Evolutionary conservation across 2,888 invertebrate genomes (phyloP).

Genomic region (Drosophila sordidapex): DNA sequence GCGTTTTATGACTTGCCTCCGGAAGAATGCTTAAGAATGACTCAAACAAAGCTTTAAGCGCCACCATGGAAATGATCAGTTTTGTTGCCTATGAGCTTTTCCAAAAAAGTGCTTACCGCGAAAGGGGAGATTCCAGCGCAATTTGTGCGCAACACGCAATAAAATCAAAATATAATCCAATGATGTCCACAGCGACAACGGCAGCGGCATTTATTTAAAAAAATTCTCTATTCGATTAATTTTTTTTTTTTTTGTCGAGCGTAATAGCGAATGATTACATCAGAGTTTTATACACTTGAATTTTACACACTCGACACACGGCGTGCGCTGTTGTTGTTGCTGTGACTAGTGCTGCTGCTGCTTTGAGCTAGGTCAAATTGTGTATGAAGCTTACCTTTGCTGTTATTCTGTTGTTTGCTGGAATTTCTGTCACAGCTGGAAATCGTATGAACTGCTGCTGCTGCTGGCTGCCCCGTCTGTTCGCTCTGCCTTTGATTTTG

Average conservation of each 20-base stretch:
- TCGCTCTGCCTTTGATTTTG: constrained; percentile 17
- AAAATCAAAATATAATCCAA: constrained; percentile 5
- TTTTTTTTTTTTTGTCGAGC: constrained; percentile 44
- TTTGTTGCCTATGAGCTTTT: constrained; percentile 6
- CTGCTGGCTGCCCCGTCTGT: constrained; percentile 25
- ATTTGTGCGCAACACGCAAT: constrained; percentile 20
- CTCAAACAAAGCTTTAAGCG: constrained; percentile 12
- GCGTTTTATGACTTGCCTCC: constrained; percentile 15
- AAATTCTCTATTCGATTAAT: constrained; percentile 2
- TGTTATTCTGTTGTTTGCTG: constrained; percentile 38
- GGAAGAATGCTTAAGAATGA: constrained; percentile 1
- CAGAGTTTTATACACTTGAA: constrained; percentile 66
- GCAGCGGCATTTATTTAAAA: constrained; percentile 5
- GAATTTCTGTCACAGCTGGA: constrained; percentile 33
- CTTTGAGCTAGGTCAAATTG: constrained; percentile 35
- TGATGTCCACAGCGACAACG: constrained; percentile 1
- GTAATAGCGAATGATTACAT: constrained; percentile 75
- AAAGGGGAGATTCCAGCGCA: constrained; percentile 22
- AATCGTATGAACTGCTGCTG: constrained; percentile 23
- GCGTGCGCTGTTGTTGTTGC: neutral
- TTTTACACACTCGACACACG: constrained; percentile 62
- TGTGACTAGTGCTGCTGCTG: constrained; percentile 29
- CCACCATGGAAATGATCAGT: neutral
- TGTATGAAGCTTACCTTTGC: constrained; percentile 68
- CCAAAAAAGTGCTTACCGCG: constrained; percentile 42